Conservation (phyloP, 2,113 vertebrate species). For the Mola mola region DNA sequence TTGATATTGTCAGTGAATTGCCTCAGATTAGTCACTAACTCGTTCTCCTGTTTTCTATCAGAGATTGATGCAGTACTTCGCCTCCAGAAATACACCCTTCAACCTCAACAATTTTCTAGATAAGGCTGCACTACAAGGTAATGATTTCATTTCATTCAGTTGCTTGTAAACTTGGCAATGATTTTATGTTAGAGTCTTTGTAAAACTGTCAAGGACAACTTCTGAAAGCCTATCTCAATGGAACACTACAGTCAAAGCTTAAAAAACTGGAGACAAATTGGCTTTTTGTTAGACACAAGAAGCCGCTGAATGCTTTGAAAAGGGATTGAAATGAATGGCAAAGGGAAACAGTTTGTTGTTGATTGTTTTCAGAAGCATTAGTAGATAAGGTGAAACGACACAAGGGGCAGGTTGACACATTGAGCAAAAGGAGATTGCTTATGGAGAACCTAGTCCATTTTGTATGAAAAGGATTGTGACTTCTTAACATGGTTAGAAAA, state of each 20-base stretch:
- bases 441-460: conserved; percentile 23
- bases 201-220: conserved; percentile 23
- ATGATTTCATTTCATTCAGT: conserved; percentile 64
- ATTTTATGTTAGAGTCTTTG: conserved; percentile 53
- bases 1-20: conserved; percentile 31
- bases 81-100: conserved; percentile 92
- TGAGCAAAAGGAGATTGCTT: background rate
- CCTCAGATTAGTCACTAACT: conserved; percentile 45
- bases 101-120: conserved; percentile 96
- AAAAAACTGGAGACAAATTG: conserved; percentile 32
- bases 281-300: conserved; percentile 28
- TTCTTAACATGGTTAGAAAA: conserved; percentile 22
- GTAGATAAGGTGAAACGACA: no score
- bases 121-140: conserved; percentile 93
- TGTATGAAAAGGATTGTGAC: conserved; percentile 2
- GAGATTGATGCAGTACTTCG: conserved; percentile 94
- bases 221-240: conserved; percentile 48
- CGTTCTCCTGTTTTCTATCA: conserved; percentile 60
- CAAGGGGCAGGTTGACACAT: background rate
- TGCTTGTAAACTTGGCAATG: conserved; percentile 70
- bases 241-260: background rate
- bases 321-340: no score
- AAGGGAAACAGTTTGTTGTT: no score
- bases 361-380: no score
- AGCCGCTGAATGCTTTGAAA: conserved; percentile 14